Conservation (phyloP, 1,140 invertebrate genomes). For the Drosophila simulans region DNA sequence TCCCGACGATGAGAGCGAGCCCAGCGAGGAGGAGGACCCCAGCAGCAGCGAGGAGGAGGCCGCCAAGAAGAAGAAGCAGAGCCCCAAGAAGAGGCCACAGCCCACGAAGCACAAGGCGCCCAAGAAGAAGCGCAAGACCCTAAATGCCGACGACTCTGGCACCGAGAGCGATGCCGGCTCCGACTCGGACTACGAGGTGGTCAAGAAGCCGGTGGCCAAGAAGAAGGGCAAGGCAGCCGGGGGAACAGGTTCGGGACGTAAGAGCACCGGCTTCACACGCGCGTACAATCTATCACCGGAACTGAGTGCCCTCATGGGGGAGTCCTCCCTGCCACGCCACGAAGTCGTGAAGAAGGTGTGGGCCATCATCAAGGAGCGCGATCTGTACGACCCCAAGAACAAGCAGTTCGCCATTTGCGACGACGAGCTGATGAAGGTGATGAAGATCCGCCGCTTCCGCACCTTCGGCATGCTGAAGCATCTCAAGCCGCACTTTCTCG, state of each 20-base stretch:
- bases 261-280: slow-evolving; percentile 92
- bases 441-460: slow-evolving; percentile 95
- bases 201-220: slow-evolving; percentile 85
- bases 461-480: slow-evolving; percentile 98
- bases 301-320: slow-evolving; percentile 93
- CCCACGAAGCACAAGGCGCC: slow-evolving; percentile 83
- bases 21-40: slow-evolving; percentile 85
- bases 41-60: slow-evolving; percentile 83
- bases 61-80: slow-evolving; percentile 77
- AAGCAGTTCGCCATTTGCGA: slow-evolving; percentile 97
- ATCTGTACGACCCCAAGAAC: slow-evolving; percentile 96
- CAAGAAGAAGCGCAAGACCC: slow-evolving; percentile 87
- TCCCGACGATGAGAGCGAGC: slow-evolving; percentile 87
- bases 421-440: slow-evolving; percentile 94
- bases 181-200: slow-evolving; percentile 91
- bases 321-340: slow-evolving; percentile 93
- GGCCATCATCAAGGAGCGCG: slow-evolving; percentile 96
- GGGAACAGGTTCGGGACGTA: slow-evolving; percentile 76
- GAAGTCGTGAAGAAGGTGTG: slow-evolving; percentile 97
- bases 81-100: slow-evolving; percentile 84
- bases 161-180: slow-evolving; percentile 91
- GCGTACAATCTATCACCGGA: slow-evolving; percentile 93
- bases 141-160: slow-evolving; percentile 85
- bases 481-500: slow-evolving; percentile 94
- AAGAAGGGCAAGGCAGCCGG: slow-evolving; percentile 68